Base-by-base conservation (phyloP, 1,140 invertebrate species). In the Atopsyche davidsoni region DNA sequence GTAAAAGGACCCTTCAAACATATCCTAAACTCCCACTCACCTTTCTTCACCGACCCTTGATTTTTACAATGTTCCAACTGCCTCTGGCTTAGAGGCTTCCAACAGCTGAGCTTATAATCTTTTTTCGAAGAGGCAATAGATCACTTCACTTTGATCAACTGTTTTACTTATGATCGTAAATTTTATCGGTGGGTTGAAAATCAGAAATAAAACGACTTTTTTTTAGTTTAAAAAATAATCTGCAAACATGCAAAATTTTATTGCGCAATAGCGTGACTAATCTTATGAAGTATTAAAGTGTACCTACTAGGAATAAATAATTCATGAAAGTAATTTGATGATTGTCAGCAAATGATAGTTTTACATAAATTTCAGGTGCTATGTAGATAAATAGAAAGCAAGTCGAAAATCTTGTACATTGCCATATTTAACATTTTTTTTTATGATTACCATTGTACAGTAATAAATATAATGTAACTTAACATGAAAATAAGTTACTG, bases 211-310 rank as follows among this genome's bases (percentile, higher is more conserved):
- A 7, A 10, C 14, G 14, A 10, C 4, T 36, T 6, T 36, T 14
- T 36, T 4, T 9, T 9, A 7, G 3, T 16, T 39, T 36, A 39
- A 19, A 39, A 39, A 39, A 39, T 39, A 39, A 17, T 39, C 19
- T 39, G 36, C 36, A 39, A 39, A 39, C 36, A 39, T 39, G 36
- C 36, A 39, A 39, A 17, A 19, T 16, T 39, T 39, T 39, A 39
- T 39, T 39, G n/a, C n/a, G n/a, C 36, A 39, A 39, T 39, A 39
- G 36, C 36, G 36, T 39, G 36, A 39, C 36, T 39, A 39, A 10
- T 17, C 13, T 39, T 17, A 39, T 39, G 11, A 11, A 36, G 16
- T 39, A 39, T 39, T 28, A 28, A 28, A 28, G 6, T 6, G 6
- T n/a, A 28, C 24, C 6, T n/a, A 28, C 6, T 28, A 28, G n/a